Evolutionary conservation across 2,113 vertebrate genomes (phyloP), one percentile per base, ranked within the genome.

Genomic region (Synodontis membranacea): DNA sequence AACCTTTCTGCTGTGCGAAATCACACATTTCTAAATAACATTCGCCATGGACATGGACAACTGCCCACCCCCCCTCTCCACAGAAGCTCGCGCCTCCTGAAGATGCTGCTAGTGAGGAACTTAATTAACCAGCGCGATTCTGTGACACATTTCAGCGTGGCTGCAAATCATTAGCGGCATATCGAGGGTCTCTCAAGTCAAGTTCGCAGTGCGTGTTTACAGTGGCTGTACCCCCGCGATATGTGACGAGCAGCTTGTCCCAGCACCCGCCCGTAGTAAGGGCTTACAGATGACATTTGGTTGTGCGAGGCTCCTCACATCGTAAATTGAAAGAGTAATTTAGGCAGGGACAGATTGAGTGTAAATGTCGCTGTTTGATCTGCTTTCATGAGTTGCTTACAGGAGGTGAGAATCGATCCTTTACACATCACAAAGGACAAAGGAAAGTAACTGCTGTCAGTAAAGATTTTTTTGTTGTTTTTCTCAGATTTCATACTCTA

Each of bases 71-170:
- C 81, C 50, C 80, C 75, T 58, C 78, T 50, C 31, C 50, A 48
- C 81, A 48, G 75, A 78, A 54, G 37, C 54, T n/a, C 54, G 58
- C 58, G 68, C 85, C 68, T 80, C 83, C 60, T 83, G 44, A 83
- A 83, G 82, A 84, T 52, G 83, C 48, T 83, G 54, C 64, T 76
- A 76, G 68, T 78, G 85, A 84, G 76, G 58, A 39, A 74, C 83
- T 88, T 86, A 86, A 90, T 90, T 89, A 89, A 66, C 58, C 46
- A 46, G 88, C 37, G 81, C 80, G 88, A 84, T 86, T 72, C 48
- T 44, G 82, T 17, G 70, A 86, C 80, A 83, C 84, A 84, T 89
- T 87, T 84, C 81, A 83, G 52, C n/a, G 80, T 42, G 82, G 84
- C 76, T 80, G 64, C 66, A 84, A 86, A 84, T 87, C 28, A 74